A percentile compares a stretch with the other conserved stretches of the same genome.
phyloP scores from a whole-genome alignment of 2,888 invertebrate genomes.

The Hydroisotoma schaefferi region DNA sequence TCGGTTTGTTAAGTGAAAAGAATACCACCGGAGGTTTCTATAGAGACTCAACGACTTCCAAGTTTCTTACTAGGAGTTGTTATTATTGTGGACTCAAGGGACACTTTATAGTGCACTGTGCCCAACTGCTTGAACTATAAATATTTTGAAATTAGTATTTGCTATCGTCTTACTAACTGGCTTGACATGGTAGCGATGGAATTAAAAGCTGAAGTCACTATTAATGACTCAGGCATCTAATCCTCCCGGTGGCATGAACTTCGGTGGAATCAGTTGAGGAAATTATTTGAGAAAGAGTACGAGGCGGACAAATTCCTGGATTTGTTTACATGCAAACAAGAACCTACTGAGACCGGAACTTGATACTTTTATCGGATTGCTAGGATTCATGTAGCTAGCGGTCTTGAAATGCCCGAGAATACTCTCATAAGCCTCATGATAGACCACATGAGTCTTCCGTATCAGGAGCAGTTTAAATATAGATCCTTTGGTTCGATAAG shows the following conservation, averaged over 20 bases:
- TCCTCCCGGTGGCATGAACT: not conserved
- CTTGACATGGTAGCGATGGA: not conserved
- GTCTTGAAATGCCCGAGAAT: not conserved
- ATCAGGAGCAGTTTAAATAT: not conserved
- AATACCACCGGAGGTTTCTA: too few species aligned
- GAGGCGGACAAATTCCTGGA: not conserved
- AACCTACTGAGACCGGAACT: not conserved
- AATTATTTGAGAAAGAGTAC: constrained; percentile 4
- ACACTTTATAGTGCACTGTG: too few species aligned
- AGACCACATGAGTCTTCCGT: not conserved
- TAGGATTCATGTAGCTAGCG: not conserved
- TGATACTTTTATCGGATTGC: not conserved
- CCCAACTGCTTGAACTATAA: too few species aligned
- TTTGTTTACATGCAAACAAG: not conserved
- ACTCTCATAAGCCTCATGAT: not conserved
- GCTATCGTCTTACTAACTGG: too few species aligned
- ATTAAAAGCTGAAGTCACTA: not conserved
- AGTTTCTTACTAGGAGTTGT: too few species aligned
- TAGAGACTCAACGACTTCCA: too few species aligned
- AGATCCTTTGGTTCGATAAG: not conserved
- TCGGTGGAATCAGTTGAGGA: not conserved
- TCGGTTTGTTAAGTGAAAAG: too few species aligned
- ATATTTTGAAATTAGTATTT: too few species aligned
- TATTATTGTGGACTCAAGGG: too few species aligned
- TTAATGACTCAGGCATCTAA: not conserved